Evolutionary conservation across 1,140 invertebrate species (phyloP).

Genomic region (Paraescarpia echinospica): DNA sequence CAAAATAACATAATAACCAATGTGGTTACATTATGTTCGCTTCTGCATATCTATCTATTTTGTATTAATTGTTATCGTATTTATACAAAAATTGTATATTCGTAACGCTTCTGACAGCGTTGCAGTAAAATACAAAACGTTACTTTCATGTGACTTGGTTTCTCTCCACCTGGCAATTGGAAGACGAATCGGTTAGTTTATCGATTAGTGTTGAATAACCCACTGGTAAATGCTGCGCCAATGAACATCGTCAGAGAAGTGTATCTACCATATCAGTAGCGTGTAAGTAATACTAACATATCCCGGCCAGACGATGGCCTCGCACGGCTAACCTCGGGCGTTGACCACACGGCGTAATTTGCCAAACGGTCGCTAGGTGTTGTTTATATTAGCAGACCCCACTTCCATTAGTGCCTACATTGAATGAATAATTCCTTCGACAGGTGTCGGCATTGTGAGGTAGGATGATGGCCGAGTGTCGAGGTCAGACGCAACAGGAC

Average conservation of each 20-base stretch:
- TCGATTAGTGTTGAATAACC: neutral
- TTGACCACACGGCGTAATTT: neutral
- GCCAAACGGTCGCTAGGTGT: neutral
- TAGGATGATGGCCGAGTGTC: neutral
- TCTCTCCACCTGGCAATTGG: neutral
- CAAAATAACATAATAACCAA: no score
- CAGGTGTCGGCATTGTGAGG: neutral
- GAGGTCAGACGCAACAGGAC: neutral
- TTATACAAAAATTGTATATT: neutral
- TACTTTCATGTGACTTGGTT: neutral
- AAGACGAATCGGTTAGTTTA: neutral
- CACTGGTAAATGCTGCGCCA: neutral
- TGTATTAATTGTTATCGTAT: neutral
- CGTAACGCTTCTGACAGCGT: neutral
- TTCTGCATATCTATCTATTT: no score
- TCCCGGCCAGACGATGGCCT: neutral
- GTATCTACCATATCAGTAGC: neutral
- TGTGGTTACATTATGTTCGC: no score
- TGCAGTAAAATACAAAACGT: neutral
- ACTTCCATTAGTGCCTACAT: neutral
- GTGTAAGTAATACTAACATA: neutral
- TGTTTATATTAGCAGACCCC: neutral
- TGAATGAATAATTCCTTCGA: neutral
- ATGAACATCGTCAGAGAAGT: neutral
- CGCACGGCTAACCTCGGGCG: neutral